Percentiles rank a stretch among this genome's conserved stretches.
Conservation (phyloP, 2,113 vertebrate species). For the Morone chrysops region DNA sequence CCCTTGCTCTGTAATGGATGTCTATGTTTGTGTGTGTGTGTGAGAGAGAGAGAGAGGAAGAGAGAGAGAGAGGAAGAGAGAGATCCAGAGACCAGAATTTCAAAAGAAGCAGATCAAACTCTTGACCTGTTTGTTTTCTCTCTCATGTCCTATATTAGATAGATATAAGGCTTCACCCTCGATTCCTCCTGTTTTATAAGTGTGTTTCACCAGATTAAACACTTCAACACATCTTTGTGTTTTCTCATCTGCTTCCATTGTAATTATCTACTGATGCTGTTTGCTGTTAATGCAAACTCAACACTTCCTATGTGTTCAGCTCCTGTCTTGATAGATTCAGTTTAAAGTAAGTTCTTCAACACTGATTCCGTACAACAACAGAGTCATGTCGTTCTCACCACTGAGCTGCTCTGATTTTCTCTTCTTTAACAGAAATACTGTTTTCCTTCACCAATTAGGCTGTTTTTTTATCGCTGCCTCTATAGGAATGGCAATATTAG, state of each 20-base stretch:
- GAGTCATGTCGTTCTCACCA: not conserved
- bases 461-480: too few relatives aligned
- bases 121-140: conserved; percentile 45
- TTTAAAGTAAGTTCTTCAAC: too few relatives aligned
- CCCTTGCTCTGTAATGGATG: conserved; percentile 46
- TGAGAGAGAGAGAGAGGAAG: not conserved
- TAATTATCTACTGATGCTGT: not conserved
- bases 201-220: not conserved
- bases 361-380: not conserved
- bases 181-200: not conserved
- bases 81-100: conserved; percentile 21
- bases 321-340: not conserved
- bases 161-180: not conserved
- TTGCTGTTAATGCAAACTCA: not conserved
- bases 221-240: not conserved
- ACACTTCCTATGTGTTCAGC: not conserved
- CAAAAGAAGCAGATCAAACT: conserved; percentile 33
- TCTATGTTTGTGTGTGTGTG: conserved; percentile 28
- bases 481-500: not conserved
- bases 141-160: conserved; percentile 3
- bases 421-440: not conserved
- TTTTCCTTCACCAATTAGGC: too few relatives aligned
- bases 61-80: not conserved
- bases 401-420: not conserved
- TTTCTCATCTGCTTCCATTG: conserved; percentile 19